Evolutionary conservation across 2,113 vertebrate species (phyloP), one percentile per base, ranked within the genome.

Genomic region (Corynorhinus townsendii): DNA sequence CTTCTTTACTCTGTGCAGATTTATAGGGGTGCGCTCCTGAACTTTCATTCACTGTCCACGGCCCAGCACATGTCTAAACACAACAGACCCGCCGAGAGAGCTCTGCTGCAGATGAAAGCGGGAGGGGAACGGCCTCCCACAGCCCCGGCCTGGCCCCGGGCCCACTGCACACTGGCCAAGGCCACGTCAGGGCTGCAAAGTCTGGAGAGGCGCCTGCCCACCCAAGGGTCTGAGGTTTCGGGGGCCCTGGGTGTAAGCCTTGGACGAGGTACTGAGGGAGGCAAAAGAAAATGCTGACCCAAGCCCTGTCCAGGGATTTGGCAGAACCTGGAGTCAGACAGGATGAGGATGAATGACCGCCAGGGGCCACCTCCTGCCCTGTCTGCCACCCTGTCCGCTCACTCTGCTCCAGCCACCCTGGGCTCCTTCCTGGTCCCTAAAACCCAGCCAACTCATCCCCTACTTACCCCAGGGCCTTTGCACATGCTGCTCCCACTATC

Each of bases 11-110:
- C 76, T 3, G 3, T 0, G 28, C 68, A 96, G 96, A 96, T 96
- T 97, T 97, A 95, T 86, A 77, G 71, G 47, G 26, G 52, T 24
- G 30, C 1, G 30, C 69, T 94, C 85, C 94, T 93, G 95, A 94
- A 86, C 90, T 84, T 73, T 17, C 62, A 66, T 33, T 69, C 81
- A 71, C 86, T 96, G 87, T 92, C 85, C 93, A 49, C 87, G 56
- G 92, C 45, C 52, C 84, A 89, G 87, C 47, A 38, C 59, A 52
- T 20, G 82, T 80, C 90, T 73, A 75, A 89, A 96, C 95, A 96
- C 96, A 95, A 90, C 90, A 94, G 76, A 54, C n/a, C 62, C 0
- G 87, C 92, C 94, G 91, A 95, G 96, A 90, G 95, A 94, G 95
- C 94, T 85, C 38, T 38, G 66, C 66, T 45, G 20, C 43, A 96